phyloP scores from a whole-genome alignment of 2,888 invertebrate genomes.

The Parnassius apollo region DNA sequence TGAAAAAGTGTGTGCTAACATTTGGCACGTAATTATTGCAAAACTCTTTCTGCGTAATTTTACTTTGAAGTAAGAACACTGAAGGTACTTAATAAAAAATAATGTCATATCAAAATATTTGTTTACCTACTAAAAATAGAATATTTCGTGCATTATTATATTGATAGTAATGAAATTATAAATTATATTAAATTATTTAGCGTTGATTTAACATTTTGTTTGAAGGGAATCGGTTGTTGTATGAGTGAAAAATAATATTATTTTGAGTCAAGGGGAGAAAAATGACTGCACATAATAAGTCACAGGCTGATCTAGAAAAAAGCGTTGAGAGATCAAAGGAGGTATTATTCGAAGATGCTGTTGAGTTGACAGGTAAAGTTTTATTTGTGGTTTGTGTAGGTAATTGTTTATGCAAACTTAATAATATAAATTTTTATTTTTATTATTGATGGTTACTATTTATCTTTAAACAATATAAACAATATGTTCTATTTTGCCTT shows the following conservation, averaged over 20 bases:
- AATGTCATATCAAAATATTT: too few relatives aligned
- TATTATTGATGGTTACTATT: too few relatives aligned
- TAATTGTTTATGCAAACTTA: too few relatives aligned
- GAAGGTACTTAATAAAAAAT: too few relatives aligned
- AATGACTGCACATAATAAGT: constrained; percentile 38
- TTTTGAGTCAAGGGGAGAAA: constrained; percentile 36
- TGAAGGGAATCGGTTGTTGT: background rate
- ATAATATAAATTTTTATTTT: too few relatives aligned
- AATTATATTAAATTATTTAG: background rate
- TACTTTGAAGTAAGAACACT: too few relatives aligned
- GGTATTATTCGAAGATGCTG: constrained; percentile 67
- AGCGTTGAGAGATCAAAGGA: constrained; percentile 45
- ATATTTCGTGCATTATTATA: background rate
- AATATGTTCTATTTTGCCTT: too few relatives aligned
- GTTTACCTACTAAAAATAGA: background rate
- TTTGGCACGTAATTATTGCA: too few relatives aligned
- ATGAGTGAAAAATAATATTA: constrained; percentile 14
- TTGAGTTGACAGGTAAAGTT: constrained; percentile 64
- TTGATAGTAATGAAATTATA: background rate
- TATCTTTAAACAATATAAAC: too few relatives aligned
- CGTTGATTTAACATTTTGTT: background rate
- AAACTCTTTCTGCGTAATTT: too few relatives aligned
- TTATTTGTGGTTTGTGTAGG: background rate
- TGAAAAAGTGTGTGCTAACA: too few relatives aligned
- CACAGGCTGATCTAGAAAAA: constrained; percentile 43